Evolutionary conservation across 2,113 vertebrate species (phyloP).

Genomic region (Micronycteris hirsuta): DNA sequence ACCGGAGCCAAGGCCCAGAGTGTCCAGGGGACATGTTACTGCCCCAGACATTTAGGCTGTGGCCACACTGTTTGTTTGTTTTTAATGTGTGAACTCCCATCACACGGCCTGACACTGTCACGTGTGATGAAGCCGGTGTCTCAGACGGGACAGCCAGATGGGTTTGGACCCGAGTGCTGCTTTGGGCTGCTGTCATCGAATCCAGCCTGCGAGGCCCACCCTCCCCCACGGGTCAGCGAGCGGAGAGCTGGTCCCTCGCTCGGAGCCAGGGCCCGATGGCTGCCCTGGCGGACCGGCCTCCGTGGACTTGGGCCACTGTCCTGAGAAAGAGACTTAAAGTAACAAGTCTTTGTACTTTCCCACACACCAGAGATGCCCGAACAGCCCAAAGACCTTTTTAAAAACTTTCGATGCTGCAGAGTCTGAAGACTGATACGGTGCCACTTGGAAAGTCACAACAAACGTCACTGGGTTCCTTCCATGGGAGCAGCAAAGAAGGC

Average conservation of each 20-base stretch:
- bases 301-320: fast-evolving
- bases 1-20: fast-evolving
- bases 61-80: background rate
- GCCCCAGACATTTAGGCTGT: background rate
- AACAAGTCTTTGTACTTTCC: background rate
- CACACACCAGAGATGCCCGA: background rate
- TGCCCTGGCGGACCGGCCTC: fast-evolving
- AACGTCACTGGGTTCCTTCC: background rate
- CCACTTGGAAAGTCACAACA: background rate
- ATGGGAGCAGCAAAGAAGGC: background rate
- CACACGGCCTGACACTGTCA: background rate
- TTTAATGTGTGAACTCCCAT: background rate
- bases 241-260: background rate
- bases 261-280: fast-evolving
- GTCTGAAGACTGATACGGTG: fast-evolving
- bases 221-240: background rate
- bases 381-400: background rate
- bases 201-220: background rate
- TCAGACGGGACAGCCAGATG: background rate
- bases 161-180: background rate
- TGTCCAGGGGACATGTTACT: fast-evolving
- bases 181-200: fast-evolving
- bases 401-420: background rate
- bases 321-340: background rate
- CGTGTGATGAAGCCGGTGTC: background rate